Evolutionary conservation across 2,888 invertebrate genomes (phyloP), one percentile per base, ranked within the genome.

Genomic region (Poecilobothrus nobilitatus): DNA sequence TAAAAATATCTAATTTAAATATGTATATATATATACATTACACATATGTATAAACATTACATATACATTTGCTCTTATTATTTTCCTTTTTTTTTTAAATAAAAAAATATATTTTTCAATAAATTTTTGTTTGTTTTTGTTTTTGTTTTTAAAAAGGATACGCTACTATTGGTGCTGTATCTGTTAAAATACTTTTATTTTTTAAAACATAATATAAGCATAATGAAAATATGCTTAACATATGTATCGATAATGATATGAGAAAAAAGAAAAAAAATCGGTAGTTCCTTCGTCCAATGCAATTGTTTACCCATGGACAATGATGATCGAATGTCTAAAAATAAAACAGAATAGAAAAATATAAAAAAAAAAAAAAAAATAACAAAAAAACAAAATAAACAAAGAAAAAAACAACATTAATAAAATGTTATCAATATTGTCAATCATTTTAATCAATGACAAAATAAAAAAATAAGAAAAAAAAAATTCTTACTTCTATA

Each of bases 211-310:
- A 97, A 80, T 95, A 88, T 75, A 98, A 86, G 82, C 96, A 96
- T 78, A 97, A 88, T 70, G 91, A 89, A 84, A 98, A 96, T 84
- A 99, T 96, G 84, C 94, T 93, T 79, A 96, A 88, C 96, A 99
- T 99, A 84, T 99, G 98, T 78, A 96, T 86, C 77, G 95, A 95
- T 72, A 99, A 87, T 70, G 96, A 95, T 80, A 97, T 89, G 73
- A 99, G 90, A 84, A 99, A 99, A 86, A 97, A 93, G 85, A 99
- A 98, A 87, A 99, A 99, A 84, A 95, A 97, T 79, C 98, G 87
- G 84, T 99, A 99, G 84, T 97, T 97, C 76, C 97, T 88, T 77
- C 96, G 88, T 73, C 97, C 97, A 80, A 97, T 97, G 83, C 95
- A 96, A 84, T 96, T 96, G 84, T 95, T 95, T 78, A 95, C 94